Conservation (phyloP, 2,797 vertebrate species). For the Siniperca undulata region DNA sequence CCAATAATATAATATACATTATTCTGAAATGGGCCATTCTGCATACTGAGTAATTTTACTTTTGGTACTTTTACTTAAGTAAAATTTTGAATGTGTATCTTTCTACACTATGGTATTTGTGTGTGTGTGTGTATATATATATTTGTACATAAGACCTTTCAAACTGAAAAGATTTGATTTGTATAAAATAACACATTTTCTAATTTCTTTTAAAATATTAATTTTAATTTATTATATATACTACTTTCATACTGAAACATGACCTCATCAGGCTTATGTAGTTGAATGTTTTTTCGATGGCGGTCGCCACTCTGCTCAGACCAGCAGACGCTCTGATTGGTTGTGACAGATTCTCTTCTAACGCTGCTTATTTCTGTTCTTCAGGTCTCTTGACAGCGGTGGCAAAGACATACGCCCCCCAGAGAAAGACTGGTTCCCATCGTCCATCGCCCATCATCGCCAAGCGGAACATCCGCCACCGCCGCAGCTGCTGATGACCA, state of each 20-base stretch:
- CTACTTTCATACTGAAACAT: background rate
- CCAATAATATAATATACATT: background rate
- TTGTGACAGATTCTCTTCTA: background rate
- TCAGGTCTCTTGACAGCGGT: constrained; percentile 95
- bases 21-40: background rate
- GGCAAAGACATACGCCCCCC: constrained; percentile 81
- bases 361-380: constrained; percentile 15
- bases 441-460: constrained; percentile 81
- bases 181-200: no score
- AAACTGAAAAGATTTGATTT: background rate
- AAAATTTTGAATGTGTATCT: no score
- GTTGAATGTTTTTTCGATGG: background rate
- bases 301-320: background rate
- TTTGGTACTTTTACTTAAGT: background rate
- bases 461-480: constrained; percentile 55
- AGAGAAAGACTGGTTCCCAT: constrained; percentile 79
- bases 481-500: constrained; percentile 20
- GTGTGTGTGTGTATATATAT: no score
- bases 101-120: no score
- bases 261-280: background rate
- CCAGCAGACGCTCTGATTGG: background rate
- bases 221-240: background rate
- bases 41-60: background rate
- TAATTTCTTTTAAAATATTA: no score
- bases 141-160: background rate